Percentiles rank a stretch among this genome's conserved stretches.
These are phyloP conservation scores for Muntiacus muntjak DNA, from an alignment of 2,113 vertebrate species.

Conservation along the genomic window DNA sequence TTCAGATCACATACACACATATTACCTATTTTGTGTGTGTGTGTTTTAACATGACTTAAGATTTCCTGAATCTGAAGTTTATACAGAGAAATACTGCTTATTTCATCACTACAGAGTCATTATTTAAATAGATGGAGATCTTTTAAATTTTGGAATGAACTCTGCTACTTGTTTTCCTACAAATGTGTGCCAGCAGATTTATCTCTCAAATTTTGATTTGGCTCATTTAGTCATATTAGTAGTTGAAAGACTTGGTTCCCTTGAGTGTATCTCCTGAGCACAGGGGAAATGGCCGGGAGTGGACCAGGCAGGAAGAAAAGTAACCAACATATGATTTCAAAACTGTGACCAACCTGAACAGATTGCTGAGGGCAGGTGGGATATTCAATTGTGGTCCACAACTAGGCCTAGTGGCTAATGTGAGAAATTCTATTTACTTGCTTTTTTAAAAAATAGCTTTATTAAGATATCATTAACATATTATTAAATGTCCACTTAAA, in stretches of 20 bases:
- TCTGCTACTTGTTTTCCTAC: background rate
- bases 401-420: background rate
- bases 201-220: background rate
- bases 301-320: background rate
- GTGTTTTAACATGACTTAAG: background rate
- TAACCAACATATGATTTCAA: no score
- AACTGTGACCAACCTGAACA: background rate
- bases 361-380: background rate
- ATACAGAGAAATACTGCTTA: background rate
- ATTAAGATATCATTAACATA: background rate
- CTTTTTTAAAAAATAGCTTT: background rate
- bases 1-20: background rate
- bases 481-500: background rate
- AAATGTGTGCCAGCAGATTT: background rate
- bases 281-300: background rate
- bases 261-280: background rate
- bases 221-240: background rate
- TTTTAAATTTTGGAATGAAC: background rate
- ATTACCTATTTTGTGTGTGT: background rate
- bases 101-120: background rate
- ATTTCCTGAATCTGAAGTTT: background rate
- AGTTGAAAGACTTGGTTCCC: background rate
- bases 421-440: background rate
- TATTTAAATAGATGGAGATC: background rate
- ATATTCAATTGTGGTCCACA: background rate